phyloP scores from a whole-genome alignment of 2,888 invertebrate genomes.

The Neoaliturus tenellus region DNA sequence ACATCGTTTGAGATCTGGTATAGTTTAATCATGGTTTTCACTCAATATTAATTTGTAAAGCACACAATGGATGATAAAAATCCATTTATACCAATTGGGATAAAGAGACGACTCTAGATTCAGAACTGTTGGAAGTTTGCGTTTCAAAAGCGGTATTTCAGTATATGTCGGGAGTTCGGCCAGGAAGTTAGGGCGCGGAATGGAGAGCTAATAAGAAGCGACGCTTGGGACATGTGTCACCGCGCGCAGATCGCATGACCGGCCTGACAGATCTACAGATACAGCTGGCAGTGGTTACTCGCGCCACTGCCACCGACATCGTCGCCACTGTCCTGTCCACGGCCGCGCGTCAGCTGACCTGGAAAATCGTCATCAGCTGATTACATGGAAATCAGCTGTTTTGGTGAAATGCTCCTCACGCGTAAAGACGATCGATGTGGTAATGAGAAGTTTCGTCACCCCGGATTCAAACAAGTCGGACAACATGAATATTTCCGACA shows the following conservation, averaged over 20 bases:
- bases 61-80: no score
- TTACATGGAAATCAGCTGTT: conserved; percentile 12
- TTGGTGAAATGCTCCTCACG: neutral
- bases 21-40: no score
- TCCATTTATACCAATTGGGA: no score
- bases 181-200: neutral
- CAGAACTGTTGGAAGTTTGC: neutral
- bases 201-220: neutral
- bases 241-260: conserved; percentile 33
- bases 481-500: no score
- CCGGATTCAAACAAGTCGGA: no score
- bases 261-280: neutral
- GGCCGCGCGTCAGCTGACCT: neutral
- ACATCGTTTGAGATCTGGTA: no score
- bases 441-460: no score
- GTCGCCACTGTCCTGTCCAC: conserved; percentile 12
- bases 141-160: neutral
- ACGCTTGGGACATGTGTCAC: conserved; percentile 19
- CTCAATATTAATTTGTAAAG: no score
- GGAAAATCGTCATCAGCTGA: neutral
- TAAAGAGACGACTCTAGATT: no score
- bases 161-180: neutral
- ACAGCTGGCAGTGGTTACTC: conserved; percentile 33
- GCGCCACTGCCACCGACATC: conserved; percentile 15
- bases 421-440: no score